Conservation (phyloP, 2,888 invertebrate genomes). For the Oscheius onirici region DNA sequence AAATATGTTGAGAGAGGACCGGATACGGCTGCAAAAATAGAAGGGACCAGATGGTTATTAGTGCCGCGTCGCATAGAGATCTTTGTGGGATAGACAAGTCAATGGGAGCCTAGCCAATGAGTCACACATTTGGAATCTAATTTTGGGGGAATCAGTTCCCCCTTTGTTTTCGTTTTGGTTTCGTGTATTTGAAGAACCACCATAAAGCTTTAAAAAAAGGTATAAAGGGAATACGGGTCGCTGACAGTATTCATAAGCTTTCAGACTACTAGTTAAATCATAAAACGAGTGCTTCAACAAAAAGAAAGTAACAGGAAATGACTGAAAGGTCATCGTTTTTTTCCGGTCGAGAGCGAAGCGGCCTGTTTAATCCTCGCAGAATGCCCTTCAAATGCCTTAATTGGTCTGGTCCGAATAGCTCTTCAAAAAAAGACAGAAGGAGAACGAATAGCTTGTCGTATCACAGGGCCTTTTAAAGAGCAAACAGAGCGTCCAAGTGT, state of each 20-base stretch:
- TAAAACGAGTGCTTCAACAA: too few species aligned
- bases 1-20: background rate
- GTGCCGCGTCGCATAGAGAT: conserved; percentile 6
- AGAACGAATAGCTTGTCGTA: background rate
- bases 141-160: too few species aligned
- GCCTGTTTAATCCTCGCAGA: background rate
- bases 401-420: conserved; percentile 12
- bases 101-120: too few species aligned
- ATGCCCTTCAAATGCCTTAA: conserved; percentile 14
- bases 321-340: conserved; percentile 3
- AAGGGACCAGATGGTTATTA: conserved; percentile 24
- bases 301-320: background rate
- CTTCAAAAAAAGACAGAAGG: background rate
- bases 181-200: too few species aligned
- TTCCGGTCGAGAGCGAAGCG: background rate
- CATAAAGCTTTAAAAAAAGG: too few species aligned
- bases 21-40: background rate
- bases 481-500: conserved; percentile 18
- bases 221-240: too few species aligned
- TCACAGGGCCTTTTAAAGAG: background rate
- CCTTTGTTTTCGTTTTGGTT: too few species aligned
- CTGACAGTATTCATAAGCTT: too few species aligned
- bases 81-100: too few species aligned
- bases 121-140: too few species aligned
- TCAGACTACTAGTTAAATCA: too few species aligned